Evolutionary conservation across 2,888 invertebrate genomes (phyloP), one percentile per base, ranked within the genome.

Genomic region (Cephus rjabovi): DNA sequence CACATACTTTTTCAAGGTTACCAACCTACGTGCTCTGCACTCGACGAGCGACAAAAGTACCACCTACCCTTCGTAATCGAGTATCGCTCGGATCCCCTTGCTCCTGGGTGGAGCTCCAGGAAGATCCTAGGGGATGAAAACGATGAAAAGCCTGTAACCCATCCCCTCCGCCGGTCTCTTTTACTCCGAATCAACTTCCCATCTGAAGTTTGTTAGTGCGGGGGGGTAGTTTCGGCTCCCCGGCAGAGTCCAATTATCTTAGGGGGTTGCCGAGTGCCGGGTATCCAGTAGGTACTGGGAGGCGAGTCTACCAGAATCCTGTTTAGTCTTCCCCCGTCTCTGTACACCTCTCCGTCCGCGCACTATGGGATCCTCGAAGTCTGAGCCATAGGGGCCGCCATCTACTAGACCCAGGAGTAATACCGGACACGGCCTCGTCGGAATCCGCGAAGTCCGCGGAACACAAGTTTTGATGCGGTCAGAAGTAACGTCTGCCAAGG

Each of bases 231-330:
- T 56, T 23, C 9, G 56, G 56, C 9, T 56, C 40, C 23, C 83
- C 84, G 86, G 85, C 84, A 83, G 84, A 88, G 87, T 82, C 85
- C 86, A 87, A 88, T 88, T 88, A 87, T 87, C 84, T 86, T 85
- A 84, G 75, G 84, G 84, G 84, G 81, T 56, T 56, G 56, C 56
- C 15, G 56, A 56, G 56, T 83, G 82, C 68, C 73, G 78, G 76
- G 80, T 69, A 71, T 76, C 77, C 76, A 79, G 78, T 79, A 83
- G 79, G 81, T 78, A 79, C 75, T 79, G 75, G 73, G 79, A 76
- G 80, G 81, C 78, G 6, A 23, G 82, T 78, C 79, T 83, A 85
- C 84, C 81, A 82, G 84, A 85, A 87, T 87, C 84, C 87, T 85
- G 84, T 86, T 86, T 87, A 88, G 12, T 12, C 3, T 12, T 82